Evolutionary conservation across 2,113 vertebrate species (phyloP).

Genomic region (Rhagologus leucostigma): DNA sequence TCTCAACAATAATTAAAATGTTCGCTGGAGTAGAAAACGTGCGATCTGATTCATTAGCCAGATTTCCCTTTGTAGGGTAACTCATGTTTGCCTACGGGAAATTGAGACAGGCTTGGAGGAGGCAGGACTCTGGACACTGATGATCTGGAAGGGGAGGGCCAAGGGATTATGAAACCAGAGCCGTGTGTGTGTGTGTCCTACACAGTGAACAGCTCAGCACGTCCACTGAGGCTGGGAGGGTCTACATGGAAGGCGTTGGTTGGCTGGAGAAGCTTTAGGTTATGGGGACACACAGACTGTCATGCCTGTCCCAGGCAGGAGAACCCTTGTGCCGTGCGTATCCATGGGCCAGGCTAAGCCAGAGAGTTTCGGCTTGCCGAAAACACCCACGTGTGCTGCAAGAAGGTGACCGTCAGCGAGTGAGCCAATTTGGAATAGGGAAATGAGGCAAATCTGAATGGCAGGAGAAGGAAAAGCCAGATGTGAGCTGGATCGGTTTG

Average conservation of each 20-base stretch:
- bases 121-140: not conserved
- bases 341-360: not conserved
- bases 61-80: slow-evolving; percentile 24
- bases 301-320: not conserved
- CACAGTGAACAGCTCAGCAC: not conserved
- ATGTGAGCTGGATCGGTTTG: not conserved
- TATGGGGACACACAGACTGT: not conserved
- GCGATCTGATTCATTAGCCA: slow-evolving; percentile 58
- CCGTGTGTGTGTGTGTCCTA: not conserved
- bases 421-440: not conserved
- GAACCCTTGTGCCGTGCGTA: not conserved
- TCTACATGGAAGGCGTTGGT: fast-evolving
- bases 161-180: not conserved
- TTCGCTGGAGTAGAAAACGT: slow-evolving; percentile 59
- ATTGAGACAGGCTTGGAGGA: not conserved
- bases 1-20: slow-evolving; percentile 72
- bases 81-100: not conserved
- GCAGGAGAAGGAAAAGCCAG: not conserved
- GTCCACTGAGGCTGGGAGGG: not conserved
- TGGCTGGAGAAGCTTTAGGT: not conserved
- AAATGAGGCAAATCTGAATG: not conserved
- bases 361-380: not conserved
- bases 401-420: not conserved
- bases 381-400: not conserved
- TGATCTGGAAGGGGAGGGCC: not conserved